phyloP scores from a whole-genome alignment of 2,113 vertebrate genomes.

The Chlamydotis undulata region DNA sequence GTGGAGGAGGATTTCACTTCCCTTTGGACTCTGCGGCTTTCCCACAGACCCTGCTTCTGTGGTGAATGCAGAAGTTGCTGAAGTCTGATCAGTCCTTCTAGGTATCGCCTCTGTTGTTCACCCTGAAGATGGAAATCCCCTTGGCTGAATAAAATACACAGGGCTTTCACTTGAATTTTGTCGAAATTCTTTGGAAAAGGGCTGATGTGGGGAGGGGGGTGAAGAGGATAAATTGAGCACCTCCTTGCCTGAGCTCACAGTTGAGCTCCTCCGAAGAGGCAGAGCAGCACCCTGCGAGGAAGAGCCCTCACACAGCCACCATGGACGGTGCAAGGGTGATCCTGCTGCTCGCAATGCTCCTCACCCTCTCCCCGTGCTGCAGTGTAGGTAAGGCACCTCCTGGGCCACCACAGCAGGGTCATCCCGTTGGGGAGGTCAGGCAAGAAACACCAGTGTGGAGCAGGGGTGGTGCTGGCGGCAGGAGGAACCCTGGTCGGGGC shows the following conservation, averaged over 20 bases:
- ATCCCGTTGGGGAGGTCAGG: accelerated
- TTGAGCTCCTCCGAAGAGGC: not conserved
- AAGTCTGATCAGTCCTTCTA: not conserved
- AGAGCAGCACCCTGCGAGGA: not conserved
- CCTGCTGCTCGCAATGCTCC: not conserved
- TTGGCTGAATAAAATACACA: accelerated
- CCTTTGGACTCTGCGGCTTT: not conserved
- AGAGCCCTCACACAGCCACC: not conserved
- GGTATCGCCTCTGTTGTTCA: not conserved
- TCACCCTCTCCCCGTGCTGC: accelerated
- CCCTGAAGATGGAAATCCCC: not conserved
- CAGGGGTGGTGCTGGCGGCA: not conserved
- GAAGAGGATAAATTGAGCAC: not conserved
- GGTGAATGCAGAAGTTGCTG: not conserved
- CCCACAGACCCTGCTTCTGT: not conserved
- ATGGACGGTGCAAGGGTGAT: not conserved
- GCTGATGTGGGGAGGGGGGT: not conserved
- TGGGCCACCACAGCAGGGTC: not conserved
- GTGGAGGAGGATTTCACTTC: not conserved
- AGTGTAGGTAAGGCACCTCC: not conserved
- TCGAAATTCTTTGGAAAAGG: not conserved
- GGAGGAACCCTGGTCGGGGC: not conserved
- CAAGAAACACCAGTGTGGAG: not conserved
- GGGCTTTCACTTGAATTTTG: not conserved
- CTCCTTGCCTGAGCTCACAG: not conserved